Conservation (phyloP, 2,797 vertebrate species). For the Acanthornis magna region DNA sequence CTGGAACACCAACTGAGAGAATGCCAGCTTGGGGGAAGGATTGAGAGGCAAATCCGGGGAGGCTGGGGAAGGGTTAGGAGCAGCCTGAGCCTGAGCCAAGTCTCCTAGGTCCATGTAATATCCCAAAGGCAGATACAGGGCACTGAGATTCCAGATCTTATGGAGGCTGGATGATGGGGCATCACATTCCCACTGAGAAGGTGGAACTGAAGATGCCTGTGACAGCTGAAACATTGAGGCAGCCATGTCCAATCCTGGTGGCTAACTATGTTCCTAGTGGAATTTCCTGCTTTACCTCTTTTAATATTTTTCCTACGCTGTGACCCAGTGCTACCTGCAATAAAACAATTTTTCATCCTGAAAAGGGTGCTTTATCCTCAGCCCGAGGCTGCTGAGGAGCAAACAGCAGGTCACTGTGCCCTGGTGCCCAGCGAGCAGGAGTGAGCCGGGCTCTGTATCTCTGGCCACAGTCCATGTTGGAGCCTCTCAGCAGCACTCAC, state of each 20-base stretch:
- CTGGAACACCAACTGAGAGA: not conserved
- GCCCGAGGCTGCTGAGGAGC: not conserved
- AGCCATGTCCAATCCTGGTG: not conserved
- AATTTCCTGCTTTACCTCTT: not conserved
- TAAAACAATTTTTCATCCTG: not conserved
- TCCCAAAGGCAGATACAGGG: not conserved
- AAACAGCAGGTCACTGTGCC: not conserved
- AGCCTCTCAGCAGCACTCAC: not conserved
- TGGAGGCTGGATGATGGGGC: too few relatives aligned
- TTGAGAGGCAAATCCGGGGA: not conserved
- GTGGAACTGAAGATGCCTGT: not conserved
- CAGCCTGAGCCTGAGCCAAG: not conserved
- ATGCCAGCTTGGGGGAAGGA: not conserved
- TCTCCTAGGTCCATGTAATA: not conserved
- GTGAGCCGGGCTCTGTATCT: not conserved
- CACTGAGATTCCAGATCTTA: not conserved
- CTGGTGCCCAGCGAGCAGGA: not conserved
- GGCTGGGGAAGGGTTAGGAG: not conserved
- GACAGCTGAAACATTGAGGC: not conserved
- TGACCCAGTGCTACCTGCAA: not conserved
- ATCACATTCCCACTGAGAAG: not conserved
- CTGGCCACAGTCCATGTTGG: not conserved
- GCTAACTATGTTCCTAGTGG: not conserved
- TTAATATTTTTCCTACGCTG: not conserved
- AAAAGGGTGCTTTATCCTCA: not conserved